These are phyloP conservation scores for Drosophila persimilis DNA, from an alignment of 1,140 invertebrate genomes.

Conservation along the genomic window DNA sequence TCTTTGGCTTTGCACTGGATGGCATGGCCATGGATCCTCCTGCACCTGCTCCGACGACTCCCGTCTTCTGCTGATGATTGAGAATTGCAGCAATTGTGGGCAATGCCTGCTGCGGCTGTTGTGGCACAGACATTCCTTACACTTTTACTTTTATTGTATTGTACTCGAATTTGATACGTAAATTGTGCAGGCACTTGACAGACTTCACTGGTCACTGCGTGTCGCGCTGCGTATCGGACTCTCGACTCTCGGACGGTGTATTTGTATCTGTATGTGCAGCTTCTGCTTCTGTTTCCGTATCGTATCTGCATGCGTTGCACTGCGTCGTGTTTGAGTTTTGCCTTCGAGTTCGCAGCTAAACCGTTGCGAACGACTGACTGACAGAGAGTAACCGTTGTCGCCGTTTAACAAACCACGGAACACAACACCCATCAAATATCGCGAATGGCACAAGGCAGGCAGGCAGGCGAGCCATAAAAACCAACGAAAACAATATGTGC, in stretches of 20 bases:
- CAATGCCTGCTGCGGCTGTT: slow-evolving; percentile 1
- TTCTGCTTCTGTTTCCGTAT: slow-evolving; percentile 29
- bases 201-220: slow-evolving; percentile 27
- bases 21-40: slow-evolving; percentile 4
- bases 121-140: slow-evolving; percentile 42
- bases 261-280: slow-evolving; percentile 18
- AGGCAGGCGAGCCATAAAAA: slow-evolving; percentile 55
- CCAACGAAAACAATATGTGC: slow-evolving; percentile 38
- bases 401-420: slow-evolving; percentile 26
- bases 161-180: neutral
- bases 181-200: slow-evolving; percentile 12
- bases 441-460: slow-evolving; percentile 57
- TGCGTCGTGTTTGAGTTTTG: slow-evolving; percentile 45
- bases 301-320: slow-evolving; percentile 50
- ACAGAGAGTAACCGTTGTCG: slow-evolving; percentile 50
- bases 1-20: slow-evolving; percentile 38
- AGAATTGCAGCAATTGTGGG: neutral
- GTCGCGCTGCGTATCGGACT: slow-evolving; percentile 19
- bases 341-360: slow-evolving; percentile 37
- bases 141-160: slow-evolving; percentile 30
- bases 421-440: slow-evolving; percentile 62
- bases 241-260: slow-evolving; percentile 32
- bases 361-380: slow-evolving; percentile 34
- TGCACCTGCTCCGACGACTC: slow-evolving; percentile 17
- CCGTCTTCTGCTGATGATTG: slow-evolving; percentile 19